phyloP scores from a whole-genome alignment of 2,113 vertebrate genomes.

The Ciconia boyciana region DNA sequence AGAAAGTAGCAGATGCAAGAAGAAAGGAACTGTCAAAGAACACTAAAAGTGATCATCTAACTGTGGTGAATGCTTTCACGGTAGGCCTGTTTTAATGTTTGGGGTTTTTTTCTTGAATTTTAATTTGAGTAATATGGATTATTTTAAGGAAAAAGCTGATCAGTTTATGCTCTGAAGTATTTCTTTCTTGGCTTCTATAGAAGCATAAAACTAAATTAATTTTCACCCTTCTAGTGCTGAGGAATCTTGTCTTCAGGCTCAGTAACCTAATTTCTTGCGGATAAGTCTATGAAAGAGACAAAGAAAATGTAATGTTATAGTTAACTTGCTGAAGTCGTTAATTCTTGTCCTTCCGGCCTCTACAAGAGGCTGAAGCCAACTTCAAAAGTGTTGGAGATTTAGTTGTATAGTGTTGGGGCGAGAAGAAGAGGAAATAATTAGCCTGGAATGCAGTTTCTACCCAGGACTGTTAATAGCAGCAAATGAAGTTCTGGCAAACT shows the following conservation, averaged over 20 bases:
- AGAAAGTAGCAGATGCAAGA: slow-evolving; percentile 92
- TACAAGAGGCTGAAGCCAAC: background rate
- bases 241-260: background rate
- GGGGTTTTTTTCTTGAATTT: background rate
- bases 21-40: slow-evolving; percentile 86
- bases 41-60: slow-evolving; percentile 93
- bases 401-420: background rate
- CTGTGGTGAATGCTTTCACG: slow-evolving; percentile 91
- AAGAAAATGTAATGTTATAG: fast-evolving
- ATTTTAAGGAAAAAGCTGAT: background rate
- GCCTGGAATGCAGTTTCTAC: background rate
- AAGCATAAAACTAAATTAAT: background rate
- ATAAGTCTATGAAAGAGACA: background rate
- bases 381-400: background rate
- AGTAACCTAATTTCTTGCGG: background rate
- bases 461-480: background rate
- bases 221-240: background rate
- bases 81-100: slow-evolving; percentile 62
- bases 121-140: background rate
- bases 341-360: background rate
- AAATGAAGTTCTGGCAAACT: background rate
- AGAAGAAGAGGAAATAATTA: background rate
- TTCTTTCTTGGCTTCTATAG: background rate
- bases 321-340: background rate
- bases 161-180: background rate